phyloP scores from a whole-genome alignment of 1,140 invertebrate species.

The Agrypnia vestita region DNA sequence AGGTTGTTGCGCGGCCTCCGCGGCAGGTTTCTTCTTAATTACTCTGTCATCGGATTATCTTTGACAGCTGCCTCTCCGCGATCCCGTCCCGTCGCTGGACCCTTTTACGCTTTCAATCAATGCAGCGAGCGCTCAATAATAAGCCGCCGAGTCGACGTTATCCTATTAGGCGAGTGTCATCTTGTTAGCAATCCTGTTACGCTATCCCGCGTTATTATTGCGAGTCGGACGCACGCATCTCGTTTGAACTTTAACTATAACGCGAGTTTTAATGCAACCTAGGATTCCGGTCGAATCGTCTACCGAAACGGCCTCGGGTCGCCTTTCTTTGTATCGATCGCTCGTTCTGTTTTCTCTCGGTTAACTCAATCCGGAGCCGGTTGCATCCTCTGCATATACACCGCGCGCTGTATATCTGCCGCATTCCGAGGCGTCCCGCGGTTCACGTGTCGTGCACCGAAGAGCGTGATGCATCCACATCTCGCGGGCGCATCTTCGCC shows the following conservation, averaged over 20 bases:
- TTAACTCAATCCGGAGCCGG: too few relatives aligned
- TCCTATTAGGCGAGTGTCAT: conserved; percentile 19
- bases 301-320: neutral
- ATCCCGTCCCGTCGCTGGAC: neutral
- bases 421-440: neutral
- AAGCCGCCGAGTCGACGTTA: neutral
- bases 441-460: neutral
- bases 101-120: conserved; percentile 15
- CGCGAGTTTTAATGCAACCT: neutral
- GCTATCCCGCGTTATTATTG: too few relatives aligned
- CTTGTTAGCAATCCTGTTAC: neutral
- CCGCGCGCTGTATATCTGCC: too few relatives aligned
- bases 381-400: too few relatives aligned
- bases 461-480: conserved; percentile 16
- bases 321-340: conserved; percentile 1
- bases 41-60: conserved; percentile 24
- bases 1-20: neutral
- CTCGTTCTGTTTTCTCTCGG: neutral
- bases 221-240: too few relatives aligned
- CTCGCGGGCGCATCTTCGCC: neutral
- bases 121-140: conserved; percentile 1
- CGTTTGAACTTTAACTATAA: too few relatives aligned
- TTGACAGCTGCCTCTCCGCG: conserved; percentile 2
- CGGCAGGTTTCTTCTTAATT: conserved; percentile 26
- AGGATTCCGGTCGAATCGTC: neutral